Percentiles rank a stretch among this genome's conserved stretches.
phyloP scores from a whole-genome alignment of 2,113 vertebrate genomes.

The Alethe castanea region DNA sequence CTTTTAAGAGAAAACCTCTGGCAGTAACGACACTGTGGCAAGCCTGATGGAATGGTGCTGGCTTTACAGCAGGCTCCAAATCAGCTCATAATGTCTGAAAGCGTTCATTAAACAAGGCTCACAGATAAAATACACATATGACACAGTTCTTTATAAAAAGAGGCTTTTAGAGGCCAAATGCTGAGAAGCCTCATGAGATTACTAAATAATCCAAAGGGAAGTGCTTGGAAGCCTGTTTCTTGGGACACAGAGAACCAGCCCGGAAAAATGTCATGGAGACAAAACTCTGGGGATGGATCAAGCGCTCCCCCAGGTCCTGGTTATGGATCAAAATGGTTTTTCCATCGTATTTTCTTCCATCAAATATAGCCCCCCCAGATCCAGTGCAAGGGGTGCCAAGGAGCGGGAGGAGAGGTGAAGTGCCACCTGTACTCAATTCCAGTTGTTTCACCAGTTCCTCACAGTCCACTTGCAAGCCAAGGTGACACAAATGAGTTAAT shows the following conservation, averaged over 20 bases:
- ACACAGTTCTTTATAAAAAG: not conserved
- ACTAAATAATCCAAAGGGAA: slow-evolving; percentile 2
- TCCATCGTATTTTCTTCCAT: not conserved
- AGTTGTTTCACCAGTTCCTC: not conserved
- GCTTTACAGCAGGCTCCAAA: not conserved
- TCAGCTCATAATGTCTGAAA: not conserved
- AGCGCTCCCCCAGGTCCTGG: not conserved
- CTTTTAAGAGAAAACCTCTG: not conserved
- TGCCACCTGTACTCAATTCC: slow-evolving; percentile 1
- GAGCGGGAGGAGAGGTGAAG: not conserved
- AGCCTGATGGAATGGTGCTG: not conserved
- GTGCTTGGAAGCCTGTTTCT: not conserved
- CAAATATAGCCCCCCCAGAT: not conserved
- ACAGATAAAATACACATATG: not conserved
- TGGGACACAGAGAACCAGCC: not conserved
- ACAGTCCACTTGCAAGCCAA: not conserved
- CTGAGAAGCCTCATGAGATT: not conserved
- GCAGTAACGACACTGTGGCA: not conserved
- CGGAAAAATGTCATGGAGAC: slow-evolving; percentile 23
- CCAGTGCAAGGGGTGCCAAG: not conserved
- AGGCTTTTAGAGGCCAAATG: not conserved
- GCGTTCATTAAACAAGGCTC: not conserved
- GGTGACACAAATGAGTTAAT: slow-evolving; percentile 67
- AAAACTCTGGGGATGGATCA: not conserved
- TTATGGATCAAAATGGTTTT: not conserved